Base-by-base conservation (phyloP, 1,140 invertebrate genomes). In the Ceratoteleas bidentatus region DNA sequence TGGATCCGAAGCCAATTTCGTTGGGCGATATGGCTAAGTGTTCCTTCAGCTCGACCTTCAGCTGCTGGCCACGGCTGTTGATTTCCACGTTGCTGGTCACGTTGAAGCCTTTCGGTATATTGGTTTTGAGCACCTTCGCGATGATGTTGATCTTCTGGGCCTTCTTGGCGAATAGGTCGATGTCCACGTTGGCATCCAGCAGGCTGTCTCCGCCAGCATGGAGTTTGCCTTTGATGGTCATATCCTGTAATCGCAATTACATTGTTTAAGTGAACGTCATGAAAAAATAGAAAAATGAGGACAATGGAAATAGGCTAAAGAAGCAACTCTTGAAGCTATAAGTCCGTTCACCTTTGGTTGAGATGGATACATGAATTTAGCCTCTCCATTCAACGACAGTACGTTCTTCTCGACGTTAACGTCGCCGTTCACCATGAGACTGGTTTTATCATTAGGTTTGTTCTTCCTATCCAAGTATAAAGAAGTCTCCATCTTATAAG, bases 381-480 rank as follows among this genome's bases (percentile, higher is more conserved):
- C 79, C 68, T 94, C 92, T 5, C 93, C 93, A 5, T 88, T 91
- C 0, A 93, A 70, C 6, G 90, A 92, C 14, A 92, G 78, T 3
- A 89, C 78, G 43, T 93, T 89, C 32, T 91, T 88, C 2, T 93
- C 92, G 24, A 89, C 84, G 33, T 90, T 89, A 0, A 93, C 65
- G 64, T 94, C 92, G 9, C 93, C 87, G 40, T 69, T 87, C 15
- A 92, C 89, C 10, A 88, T 86, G 0, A 93, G 75, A 6, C 90
- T 90, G 1, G 93, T 93, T 85, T 94, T 95, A 10, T 94, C 92
- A 24, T 94, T 92, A 0, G 95, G 95, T 47, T 94, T 93, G 60
- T 93, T 93, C 68, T 94, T 93, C 84, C 96, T 95, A 88, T 96
- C 94, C 10, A 95, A 87, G 87, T 94, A 95, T 49, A 96, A 89